Percentiles rank a stretch among this genome's conserved stretches.
These are phyloP conservation scores for Orthosia incerta DNA, from an alignment of 2,888 invertebrate genomes.

Conservation along the genomic window DNA sequence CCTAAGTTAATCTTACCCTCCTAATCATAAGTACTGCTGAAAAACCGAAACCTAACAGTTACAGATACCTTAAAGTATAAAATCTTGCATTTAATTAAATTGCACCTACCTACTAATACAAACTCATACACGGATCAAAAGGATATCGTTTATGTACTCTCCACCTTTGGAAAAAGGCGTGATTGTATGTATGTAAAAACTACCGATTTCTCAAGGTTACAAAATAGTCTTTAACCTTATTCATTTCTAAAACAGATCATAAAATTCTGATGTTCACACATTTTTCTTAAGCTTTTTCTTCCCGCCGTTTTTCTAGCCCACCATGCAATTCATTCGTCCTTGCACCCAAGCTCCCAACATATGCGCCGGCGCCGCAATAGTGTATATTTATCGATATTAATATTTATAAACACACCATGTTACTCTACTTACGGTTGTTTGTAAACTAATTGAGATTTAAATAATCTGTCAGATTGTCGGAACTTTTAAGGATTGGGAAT, in stretches of 20 bases:
- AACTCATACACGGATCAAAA: no score
- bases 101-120: no score
- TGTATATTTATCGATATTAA: conserved; percentile 49
- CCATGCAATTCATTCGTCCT: conserved; percentile 39
- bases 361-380: conserved; percentile 57
- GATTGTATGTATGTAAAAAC: no score
- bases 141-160: no score
- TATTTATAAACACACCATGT: conserved; percentile 50
- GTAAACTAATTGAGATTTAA: conserved; percentile 24
- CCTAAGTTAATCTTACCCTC: no score
- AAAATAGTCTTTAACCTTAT: no score
- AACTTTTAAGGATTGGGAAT: background rate
- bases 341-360: conserved; percentile 24
- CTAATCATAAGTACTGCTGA: no score
- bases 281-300: no score
- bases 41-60: background rate
- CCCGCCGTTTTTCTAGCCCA: conserved; percentile 44
- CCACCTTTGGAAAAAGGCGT: no score
- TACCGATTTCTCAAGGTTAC: no score
- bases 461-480: conserved; percentile 16
- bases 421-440: conserved; percentile 20
- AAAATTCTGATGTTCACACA: background rate
- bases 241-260: background rate
- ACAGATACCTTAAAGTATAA: no score
- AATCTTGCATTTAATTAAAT: no score